These are phyloP conservation scores for Leucosticte australis DNA, from an alignment of 2,113 vertebrate genomes.

Conservation along the genomic window DNA sequence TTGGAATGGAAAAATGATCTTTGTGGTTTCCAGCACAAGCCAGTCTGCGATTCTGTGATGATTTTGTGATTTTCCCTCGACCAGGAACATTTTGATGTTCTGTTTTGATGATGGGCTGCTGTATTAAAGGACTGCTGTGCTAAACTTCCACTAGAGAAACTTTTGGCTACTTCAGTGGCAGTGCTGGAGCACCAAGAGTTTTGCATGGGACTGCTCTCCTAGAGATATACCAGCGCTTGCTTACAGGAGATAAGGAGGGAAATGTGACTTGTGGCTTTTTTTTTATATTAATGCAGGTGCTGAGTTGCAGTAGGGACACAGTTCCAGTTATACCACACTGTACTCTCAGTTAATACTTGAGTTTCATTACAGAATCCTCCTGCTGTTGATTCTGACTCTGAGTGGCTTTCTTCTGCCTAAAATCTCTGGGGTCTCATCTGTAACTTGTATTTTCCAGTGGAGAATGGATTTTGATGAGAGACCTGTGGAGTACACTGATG, in stretches of 20 bases:
- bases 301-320: not conserved
- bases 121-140: not conserved
- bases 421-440: not conserved
- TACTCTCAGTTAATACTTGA: not conserved
- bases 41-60: not conserved
- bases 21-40: not conserved
- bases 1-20: not conserved
- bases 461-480: not conserved
- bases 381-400: not conserved
- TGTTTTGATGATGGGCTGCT: not conserved
- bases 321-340: not conserved
- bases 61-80: not conserved
- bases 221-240: not conserved
- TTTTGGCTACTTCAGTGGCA: not conserved
- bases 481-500: not conserved
- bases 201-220: not conserved
- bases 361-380: not conserved
- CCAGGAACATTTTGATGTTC: not conserved
- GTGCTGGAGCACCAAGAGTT: not conserved
- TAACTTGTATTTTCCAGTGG: not conserved
- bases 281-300: not conserved
- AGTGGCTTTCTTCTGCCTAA: not conserved
- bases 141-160: not conserved
- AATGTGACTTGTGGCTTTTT: not conserved
- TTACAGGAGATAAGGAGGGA: not conserved